These are phyloP conservation scores for Thyatira batis DNA, from an alignment of 2,888 invertebrate genomes.

Conservation along the genomic window DNA sequence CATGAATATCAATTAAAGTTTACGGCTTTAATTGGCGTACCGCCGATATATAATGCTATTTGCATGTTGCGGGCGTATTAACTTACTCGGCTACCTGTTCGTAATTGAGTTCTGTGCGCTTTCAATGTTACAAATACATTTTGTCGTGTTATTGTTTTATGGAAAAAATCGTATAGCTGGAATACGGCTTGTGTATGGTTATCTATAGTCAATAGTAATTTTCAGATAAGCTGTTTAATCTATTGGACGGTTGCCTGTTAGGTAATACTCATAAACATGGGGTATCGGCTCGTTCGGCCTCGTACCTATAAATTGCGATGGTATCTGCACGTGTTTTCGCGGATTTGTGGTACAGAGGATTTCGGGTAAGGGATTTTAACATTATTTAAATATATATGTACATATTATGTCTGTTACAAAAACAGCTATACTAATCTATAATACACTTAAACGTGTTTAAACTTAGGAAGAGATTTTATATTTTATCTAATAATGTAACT, in stretches of 20 bases:
- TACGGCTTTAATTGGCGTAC: constrained; percentile 63
- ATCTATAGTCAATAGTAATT: constrained; percentile 1
- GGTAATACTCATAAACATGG: not conserved
- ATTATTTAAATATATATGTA: not conserved
- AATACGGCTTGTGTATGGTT: constrained; percentile 11
- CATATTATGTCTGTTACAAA: no score
- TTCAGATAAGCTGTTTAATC: constrained; percentile 5
- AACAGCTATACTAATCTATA: no score
- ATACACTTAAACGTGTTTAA: no score
- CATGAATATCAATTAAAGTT: constrained; percentile 74
- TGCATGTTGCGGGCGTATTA: constrained; percentile 64
- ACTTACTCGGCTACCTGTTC: constrained; percentile 46
- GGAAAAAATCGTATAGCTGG: constrained; percentile 16
- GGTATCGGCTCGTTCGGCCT: not conserved
- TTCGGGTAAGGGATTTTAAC: not conserved
- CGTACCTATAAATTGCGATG: not conserved
- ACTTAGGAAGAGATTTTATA: no score
- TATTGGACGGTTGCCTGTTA: constrained; percentile 1
- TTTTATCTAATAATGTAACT: no score
- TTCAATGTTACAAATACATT: constrained; percentile 41
- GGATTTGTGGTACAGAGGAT: not conserved
- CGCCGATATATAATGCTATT: constrained; percentile 67
- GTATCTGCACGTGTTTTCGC: not conserved
- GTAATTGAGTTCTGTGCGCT: constrained; percentile 59
- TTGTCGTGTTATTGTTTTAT: constrained; percentile 29